These are phyloP conservation scores for Carlito syrichta DNA, from an alignment of 2,113 vertebrate genomes.

Conservation along the genomic window DNA sequence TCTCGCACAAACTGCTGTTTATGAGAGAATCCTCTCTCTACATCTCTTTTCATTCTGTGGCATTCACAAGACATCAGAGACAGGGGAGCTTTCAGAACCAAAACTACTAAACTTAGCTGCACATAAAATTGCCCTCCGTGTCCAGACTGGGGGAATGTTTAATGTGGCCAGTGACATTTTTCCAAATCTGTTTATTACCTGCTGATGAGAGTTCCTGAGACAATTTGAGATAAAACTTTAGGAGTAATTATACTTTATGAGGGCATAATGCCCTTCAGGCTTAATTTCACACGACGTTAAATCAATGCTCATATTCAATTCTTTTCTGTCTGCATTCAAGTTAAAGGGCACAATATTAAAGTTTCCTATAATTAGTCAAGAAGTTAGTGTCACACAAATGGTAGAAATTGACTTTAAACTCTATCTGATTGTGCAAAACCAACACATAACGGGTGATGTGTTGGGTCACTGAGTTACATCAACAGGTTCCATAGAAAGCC, in stretches of 20 bases:
- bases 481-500: neutral
- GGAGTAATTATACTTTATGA: conserved; percentile 64
- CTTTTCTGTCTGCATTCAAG: conserved; percentile 36
- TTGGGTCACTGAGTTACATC: neutral
- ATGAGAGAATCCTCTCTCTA: neutral
- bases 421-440: neutral
- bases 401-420: neutral
- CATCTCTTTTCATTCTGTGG: neutral
- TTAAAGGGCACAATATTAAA: conserved; percentile 50
- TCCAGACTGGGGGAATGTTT: neutral
- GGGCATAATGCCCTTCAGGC: conserved; percentile 63
- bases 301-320: conserved; percentile 18
- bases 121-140: neutral
- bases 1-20: neutral
- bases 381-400: neutral
- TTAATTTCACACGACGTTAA: conserved; percentile 60
- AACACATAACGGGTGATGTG: neutral
- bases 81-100: neutral
- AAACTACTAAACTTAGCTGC: neutral
- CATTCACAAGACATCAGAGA: neutral
- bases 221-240: conserved; percentile 63
- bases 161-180: conserved; percentile 67
- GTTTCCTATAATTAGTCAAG: conserved; percentile 5
- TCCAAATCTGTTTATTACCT: conserved; percentile 63
- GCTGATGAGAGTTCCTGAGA: conserved; percentile 50